phyloP scores from a whole-genome alignment of 2,888 invertebrate species.

The Acanthoscelides obtectus region DNA sequence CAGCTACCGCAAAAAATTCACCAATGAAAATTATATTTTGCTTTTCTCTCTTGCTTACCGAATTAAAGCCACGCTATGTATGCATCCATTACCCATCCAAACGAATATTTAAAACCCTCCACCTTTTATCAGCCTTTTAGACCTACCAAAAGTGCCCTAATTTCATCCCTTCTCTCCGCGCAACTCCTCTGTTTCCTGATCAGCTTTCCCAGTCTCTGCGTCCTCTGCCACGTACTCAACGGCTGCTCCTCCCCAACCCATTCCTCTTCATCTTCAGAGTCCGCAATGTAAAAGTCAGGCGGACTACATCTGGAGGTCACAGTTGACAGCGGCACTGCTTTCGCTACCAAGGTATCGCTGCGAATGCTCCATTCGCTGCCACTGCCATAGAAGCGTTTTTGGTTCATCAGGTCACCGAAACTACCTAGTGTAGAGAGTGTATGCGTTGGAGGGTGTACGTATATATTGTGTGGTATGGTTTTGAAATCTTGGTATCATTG shows the following conservation, averaged over 20 bases:
- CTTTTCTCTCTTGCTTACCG: too few species aligned
- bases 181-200: conserved; percentile 58
- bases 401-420: conserved; percentile 76
- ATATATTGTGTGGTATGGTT: neutral
- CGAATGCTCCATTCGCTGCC: conserved; percentile 67
- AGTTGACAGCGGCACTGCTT: conserved; percentile 68
- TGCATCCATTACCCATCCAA: too few species aligned
- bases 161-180: conserved; percentile 19
- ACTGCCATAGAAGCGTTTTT: conserved; percentile 62
- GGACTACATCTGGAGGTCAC: conserved; percentile 46
- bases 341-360: conserved; percentile 67
- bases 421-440: conserved; percentile 33
- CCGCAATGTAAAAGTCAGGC: conserved; percentile 27
- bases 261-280: conserved; percentile 21
- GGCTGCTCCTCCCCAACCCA: conserved; percentile 50
- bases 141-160: neutral
- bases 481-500: neutral
- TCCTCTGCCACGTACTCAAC: conserved; percentile 64
- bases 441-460: neutral
- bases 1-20: too few species aligned
- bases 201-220: conserved; percentile 62
- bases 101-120: neutral
- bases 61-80: too few species aligned
- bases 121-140: neutral
- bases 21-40: too few species aligned